These are phyloP conservation scores for Orchestia grillus DNA, from an alignment of 1,140 invertebrate genomes.

Conservation along the genomic window DNA sequence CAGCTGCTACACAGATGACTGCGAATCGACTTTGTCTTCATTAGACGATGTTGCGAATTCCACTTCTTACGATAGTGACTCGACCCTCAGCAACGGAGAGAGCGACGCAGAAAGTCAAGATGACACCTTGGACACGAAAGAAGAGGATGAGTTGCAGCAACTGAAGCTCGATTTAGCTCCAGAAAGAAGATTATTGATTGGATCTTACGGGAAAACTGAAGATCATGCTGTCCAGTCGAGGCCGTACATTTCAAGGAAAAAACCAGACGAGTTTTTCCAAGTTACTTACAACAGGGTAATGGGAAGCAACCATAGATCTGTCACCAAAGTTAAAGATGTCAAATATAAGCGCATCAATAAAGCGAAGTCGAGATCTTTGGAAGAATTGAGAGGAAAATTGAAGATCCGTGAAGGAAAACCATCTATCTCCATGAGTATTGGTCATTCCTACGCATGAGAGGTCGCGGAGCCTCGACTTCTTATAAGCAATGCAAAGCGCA, in stretches of 20 bases:
- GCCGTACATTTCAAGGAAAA: background rate
- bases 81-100: conserved; percentile 65
- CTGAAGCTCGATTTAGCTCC: conserved; percentile 51
- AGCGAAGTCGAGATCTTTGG: conserved; percentile 88
- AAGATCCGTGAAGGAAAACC: conserved; percentile 58
- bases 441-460: conserved; percentile 46
- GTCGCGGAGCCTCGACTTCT: background rate
- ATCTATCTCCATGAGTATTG: conserved; percentile 15
- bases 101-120: conserved; percentile 59
- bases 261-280: conserved; percentile 66
- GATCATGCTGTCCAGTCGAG: background rate
- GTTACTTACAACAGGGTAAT: conserved; percentile 85
- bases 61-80: conserved; percentile 63
- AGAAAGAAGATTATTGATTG: conserved; percentile 61
- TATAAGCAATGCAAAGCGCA: background rate
- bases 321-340: conserved; percentile 90
- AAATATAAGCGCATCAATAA: conserved; percentile 92
- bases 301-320: conserved; percentile 85
- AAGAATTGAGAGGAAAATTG: conserved; percentile 84
- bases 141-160: background rate
- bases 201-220: conserved; percentile 65
- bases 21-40: conserved; percentile 58
- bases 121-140: conserved; percentile 59
- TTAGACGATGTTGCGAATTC: conserved; percentile 49
- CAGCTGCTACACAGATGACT: conserved; percentile 13